A percentile compares a stretch with the other conserved stretches of the same genome.
These are phyloP conservation scores for Chaunax sp. DNA, from an alignment of 2,797 vertebrate species.

Conservation along the genomic window DNA sequence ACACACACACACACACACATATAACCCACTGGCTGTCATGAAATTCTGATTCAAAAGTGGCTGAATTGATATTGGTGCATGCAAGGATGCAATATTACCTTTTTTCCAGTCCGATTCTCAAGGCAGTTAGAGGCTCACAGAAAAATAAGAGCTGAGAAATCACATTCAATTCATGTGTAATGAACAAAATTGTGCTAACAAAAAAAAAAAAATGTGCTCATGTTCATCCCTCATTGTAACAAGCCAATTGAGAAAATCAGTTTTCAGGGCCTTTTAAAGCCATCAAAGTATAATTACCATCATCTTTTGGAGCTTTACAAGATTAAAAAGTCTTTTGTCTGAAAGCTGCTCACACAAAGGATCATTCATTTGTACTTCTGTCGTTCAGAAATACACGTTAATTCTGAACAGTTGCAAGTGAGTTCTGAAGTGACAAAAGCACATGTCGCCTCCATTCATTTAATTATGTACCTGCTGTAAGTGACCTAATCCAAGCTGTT, in stretches of 20 bases:
- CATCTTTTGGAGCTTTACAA: constrained; percentile 4
- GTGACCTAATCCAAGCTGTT: constrained; percentile 3
- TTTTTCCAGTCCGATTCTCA: no score
- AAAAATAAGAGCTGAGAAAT: neutral
- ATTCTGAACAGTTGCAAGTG: constrained; percentile 1
- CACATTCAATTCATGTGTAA: no score
- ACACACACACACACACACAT: no score
- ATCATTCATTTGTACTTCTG: neutral
- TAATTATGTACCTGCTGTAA: neutral
- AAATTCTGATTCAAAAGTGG: neutral
- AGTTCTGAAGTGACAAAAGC: neutral
- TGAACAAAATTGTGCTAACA: neutral
- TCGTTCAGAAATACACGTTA: constrained; percentile 11
- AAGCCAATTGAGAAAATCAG: neutral
- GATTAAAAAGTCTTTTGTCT: neutral
- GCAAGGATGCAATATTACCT: no score
- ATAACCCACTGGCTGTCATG: neutral
- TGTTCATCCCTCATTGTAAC: neutral
- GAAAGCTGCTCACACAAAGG: constrained; percentile 10
- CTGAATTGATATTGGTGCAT: neutral
- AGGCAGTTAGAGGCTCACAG: neutral
- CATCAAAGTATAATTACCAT: constrained; percentile 3
- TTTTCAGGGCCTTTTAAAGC: neutral
- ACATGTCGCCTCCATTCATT: constrained; percentile 8
- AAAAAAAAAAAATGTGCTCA: neutral